phyloP scores from a whole-genome alignment of 35 echinoderm and acorn worm species.

The Strongylocentrotus purpuratus region DNA sequence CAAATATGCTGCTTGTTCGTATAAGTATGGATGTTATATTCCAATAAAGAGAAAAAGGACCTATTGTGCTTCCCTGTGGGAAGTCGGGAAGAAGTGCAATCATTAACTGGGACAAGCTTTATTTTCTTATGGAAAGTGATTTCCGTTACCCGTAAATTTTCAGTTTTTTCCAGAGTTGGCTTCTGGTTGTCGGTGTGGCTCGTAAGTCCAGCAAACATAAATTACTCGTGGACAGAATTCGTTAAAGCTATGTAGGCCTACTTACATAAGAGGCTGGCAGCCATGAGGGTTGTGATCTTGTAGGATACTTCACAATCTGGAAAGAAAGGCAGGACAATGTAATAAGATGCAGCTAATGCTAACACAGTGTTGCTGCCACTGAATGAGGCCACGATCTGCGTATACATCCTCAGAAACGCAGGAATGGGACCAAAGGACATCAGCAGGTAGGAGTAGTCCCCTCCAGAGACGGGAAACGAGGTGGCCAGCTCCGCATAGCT shows the following conservation, averaged over 20 bases:
- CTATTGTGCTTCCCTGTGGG: no score
- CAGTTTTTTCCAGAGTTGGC: no score
- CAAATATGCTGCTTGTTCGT: no score
- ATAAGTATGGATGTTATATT: no score
- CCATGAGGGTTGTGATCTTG: conserved; percentile 23
- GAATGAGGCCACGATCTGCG: conserved; percentile 9
- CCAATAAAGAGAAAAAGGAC: no score
- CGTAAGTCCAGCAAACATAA: no score
- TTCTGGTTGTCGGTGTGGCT: no score
- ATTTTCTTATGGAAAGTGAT: no score
- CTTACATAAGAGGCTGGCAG: conserved; percentile 51
- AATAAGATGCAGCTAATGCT: conserved; percentile 52
- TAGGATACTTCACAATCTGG: conserved; percentile 33
- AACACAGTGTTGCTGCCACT: conserved; percentile 49
- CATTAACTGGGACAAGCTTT: no score
- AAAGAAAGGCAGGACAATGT: conserved; percentile 58
- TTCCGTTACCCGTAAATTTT: no score
- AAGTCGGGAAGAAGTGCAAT: no score
- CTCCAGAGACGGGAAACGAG: conserved; percentile 76
- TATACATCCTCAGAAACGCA: conserved; percentile 53
- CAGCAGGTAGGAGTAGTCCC: conserved; percentile 71
- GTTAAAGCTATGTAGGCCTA: neutral
- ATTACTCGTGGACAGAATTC: no score
- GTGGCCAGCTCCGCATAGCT: conserved; percentile 75
- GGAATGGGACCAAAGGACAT: conserved; percentile 71